Conservation (phyloP, 2,888 invertebrate species). For the Cremastobaeus sp. region DNA sequence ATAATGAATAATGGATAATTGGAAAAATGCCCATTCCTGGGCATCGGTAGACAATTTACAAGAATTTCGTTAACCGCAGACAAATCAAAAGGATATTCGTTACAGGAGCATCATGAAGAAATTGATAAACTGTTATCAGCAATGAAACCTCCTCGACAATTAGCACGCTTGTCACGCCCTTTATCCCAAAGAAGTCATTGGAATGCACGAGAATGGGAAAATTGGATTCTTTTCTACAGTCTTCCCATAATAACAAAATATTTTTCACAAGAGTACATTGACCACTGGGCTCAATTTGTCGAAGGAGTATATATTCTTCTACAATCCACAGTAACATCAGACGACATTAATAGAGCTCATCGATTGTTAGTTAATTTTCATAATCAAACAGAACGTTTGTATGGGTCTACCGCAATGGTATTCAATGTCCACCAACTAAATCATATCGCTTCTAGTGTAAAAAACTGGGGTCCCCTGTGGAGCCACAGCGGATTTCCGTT, state of each 20-base stretch:
- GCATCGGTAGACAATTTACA: conserved; percentile 13
- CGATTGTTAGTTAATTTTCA: no score
- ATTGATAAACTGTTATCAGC: no score
- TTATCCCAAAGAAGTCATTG: neutral
- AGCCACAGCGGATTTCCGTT: neutral
- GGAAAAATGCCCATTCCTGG: no score
- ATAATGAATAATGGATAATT: no score
- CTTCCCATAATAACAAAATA: no score
- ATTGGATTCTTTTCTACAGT: neutral
- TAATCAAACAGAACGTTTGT: neutral
- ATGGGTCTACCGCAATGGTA: neutral
- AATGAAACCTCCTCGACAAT: neutral
- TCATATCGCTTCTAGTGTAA: neutral
- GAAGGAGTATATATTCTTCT: neutral
- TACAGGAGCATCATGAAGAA: conserved; percentile 31
- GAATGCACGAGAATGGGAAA: conserved; percentile 1
- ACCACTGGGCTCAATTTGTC: neutral
- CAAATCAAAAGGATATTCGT: neutral
- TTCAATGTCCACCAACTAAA: neutral
- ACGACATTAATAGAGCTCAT: no score
- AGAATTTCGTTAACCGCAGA: conserved; percentile 8
- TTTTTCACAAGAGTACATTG: neutral
- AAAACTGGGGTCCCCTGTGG: conserved; percentile 2
- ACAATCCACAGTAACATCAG: neutral
- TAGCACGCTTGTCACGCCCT: neutral